Base-by-base conservation (phyloP, 2,113 vertebrate species). In the Melierax canorus region DNA sequence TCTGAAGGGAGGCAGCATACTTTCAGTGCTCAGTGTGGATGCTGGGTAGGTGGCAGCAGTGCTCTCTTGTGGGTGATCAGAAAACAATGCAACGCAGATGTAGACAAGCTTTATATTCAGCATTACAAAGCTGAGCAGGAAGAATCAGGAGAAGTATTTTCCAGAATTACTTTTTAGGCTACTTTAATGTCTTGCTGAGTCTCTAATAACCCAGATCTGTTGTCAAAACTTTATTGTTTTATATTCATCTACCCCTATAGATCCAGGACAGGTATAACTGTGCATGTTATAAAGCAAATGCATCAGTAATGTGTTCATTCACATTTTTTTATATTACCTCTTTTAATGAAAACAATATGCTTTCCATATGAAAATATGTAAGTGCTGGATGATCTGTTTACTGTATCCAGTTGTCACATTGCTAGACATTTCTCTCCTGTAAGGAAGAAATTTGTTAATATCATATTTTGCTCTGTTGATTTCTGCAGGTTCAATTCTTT, bases 11-110 rank as follows among this genome's bases (percentile, higher is more conserved):
- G 17, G 15, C 18, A 30, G 67, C 2, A 0, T 67, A 16, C 80
- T 90, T 93, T 84, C 30, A 55, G 1, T 27, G 66, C 18, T 36
- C n/a, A 7, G 6, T 64, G 39, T 48, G 78, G 34, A 34, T 72
- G 67, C n/a, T 74, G 72, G 27, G 9, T 94, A 92, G 66, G 36
- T 93, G 93, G 80, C 91, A 94, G 92, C 80, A 87, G 53, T 86
- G 78, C 60, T 92, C 15, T 80, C 92, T 84, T 60, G 51, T 1
- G 4, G 21, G 8, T 68, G 8, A 60, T 75, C 14, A 48, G 64
- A 53, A 94, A 82, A 81, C 43, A 67, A 7, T 51, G 60, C 38
- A 84, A 53, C 12, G 6, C 46, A 68, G 19, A 72, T 24, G 18
- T 26, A 68, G 34, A 11, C 15, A 64, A 34, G 36, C 30, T 50